A percentile compares a stretch with the other conserved stretches of the same genome.
Evolutionary conservation across 2,888 invertebrate genomes (phyloP).

Genomic region (Eilema depressum): DNA sequence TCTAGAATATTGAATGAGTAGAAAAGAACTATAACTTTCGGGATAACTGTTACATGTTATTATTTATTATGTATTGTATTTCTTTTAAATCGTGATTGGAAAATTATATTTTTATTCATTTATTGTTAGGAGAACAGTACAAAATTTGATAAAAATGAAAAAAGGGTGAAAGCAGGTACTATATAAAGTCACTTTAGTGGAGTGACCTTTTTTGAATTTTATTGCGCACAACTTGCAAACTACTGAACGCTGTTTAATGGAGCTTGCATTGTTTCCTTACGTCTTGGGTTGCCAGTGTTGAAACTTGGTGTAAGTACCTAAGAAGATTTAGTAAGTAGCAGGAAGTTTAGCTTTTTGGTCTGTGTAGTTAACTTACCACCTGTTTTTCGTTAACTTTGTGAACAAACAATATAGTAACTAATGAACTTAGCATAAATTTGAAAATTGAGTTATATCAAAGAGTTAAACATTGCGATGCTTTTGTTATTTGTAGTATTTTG

Average conservation of each 20-base stretch:
- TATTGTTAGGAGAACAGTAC: background rate
- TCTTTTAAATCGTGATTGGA: no score
- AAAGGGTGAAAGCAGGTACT: conserved; percentile 23
- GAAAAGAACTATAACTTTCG: no score
- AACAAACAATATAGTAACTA: background rate
- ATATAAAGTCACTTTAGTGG: conserved; percentile 31
- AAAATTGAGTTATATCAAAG: background rate
- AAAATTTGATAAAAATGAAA: background rate
- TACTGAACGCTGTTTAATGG: conserved; percentile 42
- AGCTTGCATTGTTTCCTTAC: conserved; percentile 35
- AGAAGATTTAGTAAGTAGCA: conserved; percentile 10
- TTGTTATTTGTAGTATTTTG: no score
- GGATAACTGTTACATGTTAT: no score
- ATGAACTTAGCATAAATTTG: background rate
- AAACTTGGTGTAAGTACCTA: conserved; percentile 10
- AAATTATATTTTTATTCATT: background rate
- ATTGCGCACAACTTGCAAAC: conserved; percentile 41
- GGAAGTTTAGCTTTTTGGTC: background rate
- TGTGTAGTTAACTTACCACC: background rate
- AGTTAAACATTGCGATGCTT: background rate
- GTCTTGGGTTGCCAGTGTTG: conserved; percentile 12
- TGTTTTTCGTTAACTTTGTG: background rate
- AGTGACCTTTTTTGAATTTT: conserved; percentile 40
- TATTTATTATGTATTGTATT: no score
- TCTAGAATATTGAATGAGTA: no score